Evolutionary conservation across 1,140 invertebrate species (phyloP), one percentile per base, ranked within the genome.

Genomic region (Zophobas atratus): DNA sequence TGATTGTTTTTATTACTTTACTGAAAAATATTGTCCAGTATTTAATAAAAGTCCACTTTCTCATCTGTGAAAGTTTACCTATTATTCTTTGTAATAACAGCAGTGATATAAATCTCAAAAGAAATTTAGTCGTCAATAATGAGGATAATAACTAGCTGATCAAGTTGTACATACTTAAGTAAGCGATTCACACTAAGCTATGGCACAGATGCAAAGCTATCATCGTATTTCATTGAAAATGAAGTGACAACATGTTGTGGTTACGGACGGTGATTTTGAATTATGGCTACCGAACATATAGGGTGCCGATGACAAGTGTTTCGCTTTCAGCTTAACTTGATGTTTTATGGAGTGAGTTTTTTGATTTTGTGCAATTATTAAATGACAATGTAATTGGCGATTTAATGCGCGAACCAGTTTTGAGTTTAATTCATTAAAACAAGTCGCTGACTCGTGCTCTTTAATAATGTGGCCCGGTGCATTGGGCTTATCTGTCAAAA

Each of bases 361-460:
- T 67, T 33, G 39, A 6, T 63, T 63, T 63, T 36, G 32, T 63
- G 57, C 57, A 63, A 63, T 63, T 57, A 57, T 34, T 8, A 39
- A 39, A 34, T 41, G 6, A 43, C n/a, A 20, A 51, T 51, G n/a
- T 6, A 51, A 67, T 67, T 67, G 39, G 20, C 60, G 39, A 20
- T 57, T 57, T 33, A 57, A 32, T 33, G n/a, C 20, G 49, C 2
- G 49, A 2, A 20, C 49, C n/a, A 2, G n/a, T 67, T 67, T 67
- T 67, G 6, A 38, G 39, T 43, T 6, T 41, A 67, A 67, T 67
- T 63, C 39, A 67, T 67, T 67, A 67, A 43, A 43, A 20, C 60
- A 39, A 67, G 38, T 43, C 60, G 60, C 60, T 67, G 60, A 67
- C 60, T 67, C 60, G 60, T 67, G 60, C 60, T 67, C 60, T 67